phyloP scores from a whole-genome alignment of 2,888 invertebrate species.

The Falcaria lacertinaria region DNA sequence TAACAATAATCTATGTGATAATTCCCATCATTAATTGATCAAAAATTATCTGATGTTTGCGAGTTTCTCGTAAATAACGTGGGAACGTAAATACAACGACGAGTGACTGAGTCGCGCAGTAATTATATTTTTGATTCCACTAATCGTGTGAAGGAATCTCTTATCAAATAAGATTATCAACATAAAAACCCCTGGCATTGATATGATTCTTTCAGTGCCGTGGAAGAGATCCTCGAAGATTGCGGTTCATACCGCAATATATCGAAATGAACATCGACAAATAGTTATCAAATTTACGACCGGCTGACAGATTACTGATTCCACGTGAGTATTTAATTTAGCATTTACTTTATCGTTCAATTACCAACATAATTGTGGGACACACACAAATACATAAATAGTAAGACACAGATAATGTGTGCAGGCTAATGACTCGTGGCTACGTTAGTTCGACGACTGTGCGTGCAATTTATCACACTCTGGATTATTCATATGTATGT shows the following conservation, averaged over 20 bases:
- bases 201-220: constrained; percentile 61
- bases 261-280: constrained; percentile 12
- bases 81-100: not conserved
- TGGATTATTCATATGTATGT: not conserved
- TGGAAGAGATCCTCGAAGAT: constrained; percentile 39
- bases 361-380: not conserved
- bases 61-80: too few relatives aligned
- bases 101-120: not conserved
- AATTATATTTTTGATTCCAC: constrained; percentile 43
- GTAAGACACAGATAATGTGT: not conserved
- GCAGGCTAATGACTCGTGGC: not conserved
- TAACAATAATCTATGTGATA: too few relatives aligned
- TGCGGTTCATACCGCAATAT: constrained; percentile 19
- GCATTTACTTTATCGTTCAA: not conserved
- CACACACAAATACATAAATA: not conserved
- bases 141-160: constrained; percentile 54
- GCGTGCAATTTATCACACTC: not conserved
- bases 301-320: not conserved
- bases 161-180: constrained; percentile 74
- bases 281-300: constrained; percentile 3
- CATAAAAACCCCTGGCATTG: constrained; percentile 63
- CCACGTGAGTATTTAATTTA: not conserved
- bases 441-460: not conserved
- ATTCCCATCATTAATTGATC: too few relatives aligned
- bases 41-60: too few relatives aligned